Evolutionary conservation across 2,113 vertebrate genomes (phyloP), one percentile per base, ranked within the genome.

Genomic region (Cephalopholis sonnerati): DNA sequence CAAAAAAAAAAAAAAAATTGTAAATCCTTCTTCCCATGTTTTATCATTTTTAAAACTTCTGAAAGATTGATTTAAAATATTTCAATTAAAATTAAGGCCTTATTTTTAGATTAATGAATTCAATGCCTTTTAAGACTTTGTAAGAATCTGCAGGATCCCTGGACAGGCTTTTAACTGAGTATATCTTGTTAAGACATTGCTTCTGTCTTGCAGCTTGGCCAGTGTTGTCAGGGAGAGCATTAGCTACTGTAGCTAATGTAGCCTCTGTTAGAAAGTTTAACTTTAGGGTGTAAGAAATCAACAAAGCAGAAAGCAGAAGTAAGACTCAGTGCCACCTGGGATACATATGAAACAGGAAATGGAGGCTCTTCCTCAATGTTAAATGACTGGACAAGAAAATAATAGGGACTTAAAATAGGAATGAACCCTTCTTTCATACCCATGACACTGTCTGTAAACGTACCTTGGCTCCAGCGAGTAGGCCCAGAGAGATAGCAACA

Each of bases 401-500:
- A 12, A 25, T 36, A 39, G 41, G 3, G 7, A 53, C 7, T n/a
- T 18, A 54, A 32, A 62, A 74, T 13, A 22, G 2, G 17, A 39
- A 18, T 58, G 10, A 74, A 75, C 7, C 15, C 7, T 2, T 16
- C 2, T 64, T 58, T 44, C 25, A 67, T 65, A 46, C 13, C 36
- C 17, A 59, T 11, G 0, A 50, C 22, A 57, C 11, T 64, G 6
- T 36, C 12, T 51, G 32, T 24, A 54, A 85, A 76, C 76, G 13
- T 94, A 99, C 98, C 97, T 99, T 99, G 74, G 98, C 96, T 87
- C 95, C 95, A 46, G 95, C 98, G 25, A 99, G 95, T 70, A 99
- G 96, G 39, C 96, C 96, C 65, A 99, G 92, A 7, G 98, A 97
- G 50, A 99, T 48, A 68, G 93, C 97, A 16, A 99, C 98, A 85